These are phyloP conservation scores for Neogobius melanostomus DNA, from an alignment of 2,113 vertebrate species.

Conservation along the genomic window DNA sequence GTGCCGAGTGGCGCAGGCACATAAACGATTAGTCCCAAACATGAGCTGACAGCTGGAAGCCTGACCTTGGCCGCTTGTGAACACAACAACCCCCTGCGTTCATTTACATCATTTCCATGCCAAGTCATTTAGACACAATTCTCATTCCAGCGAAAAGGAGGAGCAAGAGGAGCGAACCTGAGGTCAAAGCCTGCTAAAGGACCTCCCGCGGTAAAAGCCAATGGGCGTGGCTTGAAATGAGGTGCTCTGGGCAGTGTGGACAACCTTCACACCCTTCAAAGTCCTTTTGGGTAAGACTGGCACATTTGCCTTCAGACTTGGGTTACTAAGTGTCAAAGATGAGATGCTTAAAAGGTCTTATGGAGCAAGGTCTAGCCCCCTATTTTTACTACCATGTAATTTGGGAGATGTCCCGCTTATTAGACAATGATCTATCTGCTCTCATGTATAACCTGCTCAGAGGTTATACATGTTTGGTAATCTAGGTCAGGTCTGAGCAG, in stretches of 20 bases:
- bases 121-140: conserved; percentile 81
- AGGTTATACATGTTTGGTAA: conserved; percentile 53
- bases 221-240: conserved; percentile 69
- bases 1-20: conserved; percentile 59
- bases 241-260: conserved; percentile 69
- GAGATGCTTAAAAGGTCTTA: conserved; percentile 66
- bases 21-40: conserved; percentile 74
- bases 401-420: conserved; percentile 56
- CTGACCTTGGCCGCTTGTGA: conserved; percentile 73
- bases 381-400: conserved; percentile 62
- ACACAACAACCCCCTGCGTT: conserved; percentile 58
- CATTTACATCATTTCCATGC: conserved; percentile 79
- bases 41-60: conserved; percentile 74
- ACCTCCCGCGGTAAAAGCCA: conserved; percentile 66
- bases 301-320: conserved; percentile 67
- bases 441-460: conserved; percentile 55
- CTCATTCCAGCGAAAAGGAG: conserved; percentile 67
- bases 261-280: conserved; percentile 68
- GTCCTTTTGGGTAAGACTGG: conserved; percentile 51
- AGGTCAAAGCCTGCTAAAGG: conserved; percentile 57
- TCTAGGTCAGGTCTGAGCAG: conserved; percentile 62
- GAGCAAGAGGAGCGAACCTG: conserved; percentile 45
- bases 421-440: conserved; percentile 62
- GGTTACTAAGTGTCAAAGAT: conserved; percentile 74
- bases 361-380: conserved; percentile 37